These are phyloP conservation scores for Rhabdomys dilectus DNA, from an alignment of 2,113 vertebrate genomes.

Conservation along the genomic window DNA sequence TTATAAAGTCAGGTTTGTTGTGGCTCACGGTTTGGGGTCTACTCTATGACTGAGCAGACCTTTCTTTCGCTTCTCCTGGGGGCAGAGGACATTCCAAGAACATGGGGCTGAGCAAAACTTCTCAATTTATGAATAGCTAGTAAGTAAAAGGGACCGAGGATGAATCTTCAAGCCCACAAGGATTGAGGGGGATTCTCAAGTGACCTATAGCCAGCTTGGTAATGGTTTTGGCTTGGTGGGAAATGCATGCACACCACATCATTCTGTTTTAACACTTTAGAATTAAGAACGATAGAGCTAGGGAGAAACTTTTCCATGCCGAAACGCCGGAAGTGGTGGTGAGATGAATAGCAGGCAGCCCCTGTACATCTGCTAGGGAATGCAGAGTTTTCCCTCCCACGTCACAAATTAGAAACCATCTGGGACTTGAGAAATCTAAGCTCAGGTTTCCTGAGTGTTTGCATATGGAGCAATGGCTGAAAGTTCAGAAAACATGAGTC, in stretches of 20 bases:
- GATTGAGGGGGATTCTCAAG: background rate
- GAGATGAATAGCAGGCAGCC: background rate
- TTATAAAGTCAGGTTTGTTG: background rate
- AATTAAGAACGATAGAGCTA: background rate
- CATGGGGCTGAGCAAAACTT: background rate
- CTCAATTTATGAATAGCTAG: background rate
- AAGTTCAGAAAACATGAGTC: background rate
- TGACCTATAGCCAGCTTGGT: no score
- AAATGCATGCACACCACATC: background rate
- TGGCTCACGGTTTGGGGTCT: background rate
- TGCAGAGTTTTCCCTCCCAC: background rate
- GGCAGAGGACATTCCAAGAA: background rate
- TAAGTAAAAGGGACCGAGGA: background rate
- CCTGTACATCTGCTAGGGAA: slow-evolving; percentile 22
- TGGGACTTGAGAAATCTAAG: slow-evolving; percentile 48
- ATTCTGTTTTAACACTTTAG: background rate
- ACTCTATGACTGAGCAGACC: background rate
- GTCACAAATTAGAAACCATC: slow-evolving; percentile 50
- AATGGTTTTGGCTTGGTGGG: background rate
- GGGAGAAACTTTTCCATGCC: background rate
- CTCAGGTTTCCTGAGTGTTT: slow-evolving; percentile 45
- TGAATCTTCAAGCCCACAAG: background rate
- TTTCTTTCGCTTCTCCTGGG: background rate
- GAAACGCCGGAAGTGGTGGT: background rate
- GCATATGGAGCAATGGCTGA: background rate